Conservation (phyloP, 2,888 invertebrate genomes). For the Candidula unifasciata region DNA sequence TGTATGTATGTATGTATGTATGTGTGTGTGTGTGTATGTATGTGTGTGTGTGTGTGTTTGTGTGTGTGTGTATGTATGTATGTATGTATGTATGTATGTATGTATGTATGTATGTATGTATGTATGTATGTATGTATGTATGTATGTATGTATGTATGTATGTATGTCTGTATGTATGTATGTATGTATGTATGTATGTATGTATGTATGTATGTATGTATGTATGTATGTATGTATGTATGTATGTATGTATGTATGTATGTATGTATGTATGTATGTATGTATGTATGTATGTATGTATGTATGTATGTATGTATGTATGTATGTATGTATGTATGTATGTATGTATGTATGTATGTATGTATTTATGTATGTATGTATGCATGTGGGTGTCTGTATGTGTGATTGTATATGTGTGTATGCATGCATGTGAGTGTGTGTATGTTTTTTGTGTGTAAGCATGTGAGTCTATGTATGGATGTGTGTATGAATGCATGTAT, state of each 20-base stretch:
- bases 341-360: too few relatives aligned
- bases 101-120: background rate
- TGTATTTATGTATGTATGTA: too few relatives aligned
- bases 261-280: slow-evolving; percentile 37
- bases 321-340: background rate
- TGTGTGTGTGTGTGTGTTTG: too few relatives aligned
- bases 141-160: background rate
- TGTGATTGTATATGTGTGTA: too few relatives aligned
- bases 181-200: background rate
- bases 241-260: slow-evolving; percentile 28
- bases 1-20: background rate
- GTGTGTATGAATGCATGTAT: too few relatives aligned
- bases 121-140: background rate
- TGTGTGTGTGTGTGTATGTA: background rate
- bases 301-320: background rate
- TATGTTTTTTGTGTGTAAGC: too few relatives aligned
- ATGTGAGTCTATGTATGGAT: too few relatives aligned
- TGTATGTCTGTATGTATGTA: too few relatives aligned
- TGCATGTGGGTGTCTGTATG: too few relatives aligned
- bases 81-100: background rate
- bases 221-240: background rate
- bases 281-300: slow-evolving; percentile 38
- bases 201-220: background rate
- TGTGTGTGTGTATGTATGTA: too few relatives aligned
- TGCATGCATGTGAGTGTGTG: too few relatives aligned